These are phyloP conservation scores for Cotesia glomerata DNA, from an alignment of 1,140 invertebrate species.

Conservation along the genomic window DNA sequence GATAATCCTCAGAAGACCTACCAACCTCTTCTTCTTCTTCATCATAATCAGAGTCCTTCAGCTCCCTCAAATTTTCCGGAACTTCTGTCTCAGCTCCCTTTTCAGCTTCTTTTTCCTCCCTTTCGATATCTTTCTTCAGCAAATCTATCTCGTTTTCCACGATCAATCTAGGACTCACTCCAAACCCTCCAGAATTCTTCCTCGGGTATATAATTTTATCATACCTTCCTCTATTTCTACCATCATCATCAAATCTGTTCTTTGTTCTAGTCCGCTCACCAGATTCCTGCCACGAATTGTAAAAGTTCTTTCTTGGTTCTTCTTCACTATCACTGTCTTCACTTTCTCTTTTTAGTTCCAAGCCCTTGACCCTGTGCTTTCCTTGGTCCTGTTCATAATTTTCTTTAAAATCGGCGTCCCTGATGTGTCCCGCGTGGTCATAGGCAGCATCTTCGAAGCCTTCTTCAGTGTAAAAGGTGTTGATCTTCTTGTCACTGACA, in stretches of 20 bases:
- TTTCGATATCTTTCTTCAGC: constrained; percentile 49
- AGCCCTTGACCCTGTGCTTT: not conserved
- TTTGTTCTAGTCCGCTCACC: constrained; percentile 20
- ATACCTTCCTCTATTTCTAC: too few species aligned
- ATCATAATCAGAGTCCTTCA: not conserved
- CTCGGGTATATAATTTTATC: too few species aligned
- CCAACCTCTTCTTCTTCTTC: constrained; percentile 3
- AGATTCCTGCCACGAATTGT: too few species aligned
- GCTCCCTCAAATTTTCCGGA: constrained; percentile 23
- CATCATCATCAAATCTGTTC: too few species aligned
- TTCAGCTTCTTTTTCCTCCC: constrained; percentile 41
- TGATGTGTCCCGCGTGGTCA: constrained; percentile 76
- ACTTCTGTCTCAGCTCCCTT: constrained; percentile 32
- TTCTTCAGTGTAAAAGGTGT: constrained; percentile 78
- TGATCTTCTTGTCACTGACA: constrained; percentile 73
- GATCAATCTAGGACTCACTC: constrained; percentile 41
- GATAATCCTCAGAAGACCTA: not conserved
- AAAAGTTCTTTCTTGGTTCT: constrained; percentile 1
- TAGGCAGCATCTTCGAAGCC: constrained; percentile 80
- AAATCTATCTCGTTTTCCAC: constrained; percentile 40
- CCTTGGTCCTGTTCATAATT: constrained; percentile 48
- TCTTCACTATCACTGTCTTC: not conserved
- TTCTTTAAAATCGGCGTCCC: constrained; percentile 67
- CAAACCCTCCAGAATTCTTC: constrained; percentile 6
- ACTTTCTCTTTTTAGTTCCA: not conserved